These are phyloP conservation scores for Pterocles gutturalis DNA, from an alignment of 2,113 vertebrate species.

Conservation along the genomic window DNA sequence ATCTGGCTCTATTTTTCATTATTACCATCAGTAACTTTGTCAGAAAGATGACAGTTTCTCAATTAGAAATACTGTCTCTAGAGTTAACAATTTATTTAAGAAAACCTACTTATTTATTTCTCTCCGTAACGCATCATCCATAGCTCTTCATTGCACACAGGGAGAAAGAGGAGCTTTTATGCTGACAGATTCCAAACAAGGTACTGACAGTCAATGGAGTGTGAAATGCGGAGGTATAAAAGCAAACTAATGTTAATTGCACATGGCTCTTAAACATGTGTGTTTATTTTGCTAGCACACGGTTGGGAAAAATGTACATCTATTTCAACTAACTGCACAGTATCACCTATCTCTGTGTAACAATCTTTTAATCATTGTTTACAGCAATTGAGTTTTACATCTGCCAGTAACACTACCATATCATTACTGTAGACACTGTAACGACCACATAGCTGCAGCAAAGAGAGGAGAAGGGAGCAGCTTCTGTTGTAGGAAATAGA, in stretches of 20 bases:
- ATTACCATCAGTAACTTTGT: neutral
- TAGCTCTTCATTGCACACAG: neutral
- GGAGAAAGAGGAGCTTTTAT: neutral
- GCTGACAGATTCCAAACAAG: neutral
- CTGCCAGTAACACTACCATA: neutral
- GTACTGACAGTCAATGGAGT: neutral
- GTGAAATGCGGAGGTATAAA: neutral
- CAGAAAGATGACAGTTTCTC: neutral
- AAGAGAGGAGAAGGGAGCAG: neutral
- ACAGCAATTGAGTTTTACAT: neutral
- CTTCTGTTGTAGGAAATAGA: neutral
- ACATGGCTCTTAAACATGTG: neutral
- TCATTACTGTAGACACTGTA: neutral
- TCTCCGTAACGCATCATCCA: rapidly evolving
- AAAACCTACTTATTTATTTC: neutral
- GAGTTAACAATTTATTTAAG: neutral
- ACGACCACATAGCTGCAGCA: neutral
- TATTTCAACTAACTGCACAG: neutral
- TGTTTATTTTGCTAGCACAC: neutral
- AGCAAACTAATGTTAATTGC: neutral
- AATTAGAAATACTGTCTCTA: neutral
- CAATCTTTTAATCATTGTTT: neutral
- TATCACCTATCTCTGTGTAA: neutral
- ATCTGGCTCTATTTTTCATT: neutral
- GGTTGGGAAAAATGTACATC: neutral